Percentiles rank a stretch among this genome's conserved stretches.
Evolutionary conservation across 2,113 vertebrate species (phyloP).

Genomic region (Blennius ocellaris): DNA sequence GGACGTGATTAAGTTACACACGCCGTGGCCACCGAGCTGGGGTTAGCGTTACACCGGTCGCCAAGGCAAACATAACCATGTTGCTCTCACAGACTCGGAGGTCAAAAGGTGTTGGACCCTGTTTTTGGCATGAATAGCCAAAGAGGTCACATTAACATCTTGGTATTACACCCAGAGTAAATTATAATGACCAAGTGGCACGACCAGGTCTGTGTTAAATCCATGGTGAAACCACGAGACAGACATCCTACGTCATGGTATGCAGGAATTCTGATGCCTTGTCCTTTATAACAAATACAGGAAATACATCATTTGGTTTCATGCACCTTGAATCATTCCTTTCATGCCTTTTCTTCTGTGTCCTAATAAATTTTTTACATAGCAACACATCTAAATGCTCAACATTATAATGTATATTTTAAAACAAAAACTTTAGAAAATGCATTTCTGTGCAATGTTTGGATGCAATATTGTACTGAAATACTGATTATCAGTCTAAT

Average conservation of each 20-base stretch:
- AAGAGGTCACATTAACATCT: conserved; percentile 64
- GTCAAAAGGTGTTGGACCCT: conserved; percentile 61
- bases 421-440: not conserved
- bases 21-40: conserved; percentile 37
- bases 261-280: too few species aligned
- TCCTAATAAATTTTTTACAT: too few species aligned
- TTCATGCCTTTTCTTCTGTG: too few species aligned
- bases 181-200: conserved; percentile 50
- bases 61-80: conserved; percentile 66
- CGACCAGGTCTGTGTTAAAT: conserved; percentile 36
- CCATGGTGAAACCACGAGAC: conserved; percentile 1
- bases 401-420: too few species aligned
- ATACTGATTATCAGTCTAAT: conserved; percentile 10
- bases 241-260: not conserved
- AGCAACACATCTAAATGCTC: too few species aligned
- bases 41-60: conserved; percentile 56
- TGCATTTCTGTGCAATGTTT: not conserved
- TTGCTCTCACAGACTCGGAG: conserved; percentile 50
- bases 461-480: conserved; percentile 26
- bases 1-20: conserved; percentile 75
- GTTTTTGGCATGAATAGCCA: conserved; percentile 62
- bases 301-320: not conserved
- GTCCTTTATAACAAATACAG: too few species aligned
- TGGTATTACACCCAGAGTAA: conserved; percentile 39
- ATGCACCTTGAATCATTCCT: not conserved